Base-by-base conservation (phyloP, 35 echinoderm and acorn worm genomes). In the Patiria miniata region DNA sequence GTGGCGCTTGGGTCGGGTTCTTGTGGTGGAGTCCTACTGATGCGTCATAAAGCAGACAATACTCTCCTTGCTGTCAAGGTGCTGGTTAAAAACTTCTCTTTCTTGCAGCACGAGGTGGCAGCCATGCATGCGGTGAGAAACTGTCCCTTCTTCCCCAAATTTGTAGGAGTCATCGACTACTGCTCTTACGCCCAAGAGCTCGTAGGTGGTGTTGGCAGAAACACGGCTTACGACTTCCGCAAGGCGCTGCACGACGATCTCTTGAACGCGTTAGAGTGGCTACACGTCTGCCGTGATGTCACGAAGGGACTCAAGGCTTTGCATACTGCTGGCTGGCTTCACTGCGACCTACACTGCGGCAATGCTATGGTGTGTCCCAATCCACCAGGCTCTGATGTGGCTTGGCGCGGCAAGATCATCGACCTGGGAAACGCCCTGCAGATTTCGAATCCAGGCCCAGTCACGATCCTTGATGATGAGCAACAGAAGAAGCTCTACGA, bases 341-440 rank as follows among this genome's bases (percentile, higher is more conserved):
- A 73, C 9, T 26, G 29, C 15, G 65, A 73, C 29, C 65, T 73
- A 5, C 65, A 73, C 65, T 32, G 26, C 29, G 65, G 65, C 2
- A 73, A 73, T 73, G 65, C 15, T 34, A 73, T 73, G 65, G 65
- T 73, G 65, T 73, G 65, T 23, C 26, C 26, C 7, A 73, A 73
- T 23, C 65, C 65, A 73, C 65, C 65, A 30, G 65, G 65, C 8
- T 73, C 65, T 2, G 34, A 73, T 18, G 23, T 73, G 10, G 34
- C 26, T 1, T 73, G 65, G 65, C 3, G 8, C 10, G 65, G 65
- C 10, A 73, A 73, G 65, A 73, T 73, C 26, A 73, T 73, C 34
- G 65, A 73, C 34, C 65, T 73, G 7, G 65, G 65, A 30, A 32
- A 34, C 34, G 65, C 65, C 10, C 65, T 26, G 0, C 26, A 16